Evolutionary conservation across 2,113 vertebrate species (phyloP).

Genomic region (Tichodroma muraria): DNA sequence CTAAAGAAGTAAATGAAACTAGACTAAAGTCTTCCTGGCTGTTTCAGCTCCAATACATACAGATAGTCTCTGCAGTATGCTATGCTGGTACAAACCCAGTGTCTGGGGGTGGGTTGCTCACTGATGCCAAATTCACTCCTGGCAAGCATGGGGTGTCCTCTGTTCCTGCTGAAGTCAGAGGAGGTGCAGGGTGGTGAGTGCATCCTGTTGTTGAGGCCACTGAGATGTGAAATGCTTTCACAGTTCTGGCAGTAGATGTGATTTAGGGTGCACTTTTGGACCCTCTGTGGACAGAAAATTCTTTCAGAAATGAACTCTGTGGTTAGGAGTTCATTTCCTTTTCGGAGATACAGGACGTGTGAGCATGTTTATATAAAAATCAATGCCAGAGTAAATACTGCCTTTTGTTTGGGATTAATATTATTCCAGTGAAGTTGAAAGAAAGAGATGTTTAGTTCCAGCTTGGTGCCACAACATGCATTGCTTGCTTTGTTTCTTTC

Average conservation of each 20-base stretch:
- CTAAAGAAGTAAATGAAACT: neutral
- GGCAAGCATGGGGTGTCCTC: neutral
- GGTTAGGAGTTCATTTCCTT: constrained; percentile 4
- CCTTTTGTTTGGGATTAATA: constrained; percentile 22
- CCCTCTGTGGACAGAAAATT: neutral
- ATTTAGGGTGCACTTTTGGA: neutral
- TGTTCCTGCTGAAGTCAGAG: neutral
- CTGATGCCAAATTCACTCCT: neutral
- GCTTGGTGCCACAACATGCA: neutral
- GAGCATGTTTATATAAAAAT: constrained; percentile 14
- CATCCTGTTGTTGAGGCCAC: neutral
- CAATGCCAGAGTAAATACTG: constrained; percentile 46
- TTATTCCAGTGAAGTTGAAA: constrained; percentile 37
- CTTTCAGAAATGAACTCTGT: neutral
- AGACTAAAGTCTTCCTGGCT: neutral
- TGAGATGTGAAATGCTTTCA: neutral
- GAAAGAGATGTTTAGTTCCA: constrained; percentile 3
- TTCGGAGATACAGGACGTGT: neutral
- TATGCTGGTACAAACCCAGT: neutral
- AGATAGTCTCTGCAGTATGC: neutral
- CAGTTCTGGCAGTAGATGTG: neutral
- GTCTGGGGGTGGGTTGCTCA: neutral
- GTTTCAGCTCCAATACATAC: neutral
- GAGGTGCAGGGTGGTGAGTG: neutral
- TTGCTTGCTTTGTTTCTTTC: neutral